These are phyloP conservation scores for Heliconius hortense DNA, from an alignment of 2,888 invertebrate species.

Conservation along the genomic window DNA sequence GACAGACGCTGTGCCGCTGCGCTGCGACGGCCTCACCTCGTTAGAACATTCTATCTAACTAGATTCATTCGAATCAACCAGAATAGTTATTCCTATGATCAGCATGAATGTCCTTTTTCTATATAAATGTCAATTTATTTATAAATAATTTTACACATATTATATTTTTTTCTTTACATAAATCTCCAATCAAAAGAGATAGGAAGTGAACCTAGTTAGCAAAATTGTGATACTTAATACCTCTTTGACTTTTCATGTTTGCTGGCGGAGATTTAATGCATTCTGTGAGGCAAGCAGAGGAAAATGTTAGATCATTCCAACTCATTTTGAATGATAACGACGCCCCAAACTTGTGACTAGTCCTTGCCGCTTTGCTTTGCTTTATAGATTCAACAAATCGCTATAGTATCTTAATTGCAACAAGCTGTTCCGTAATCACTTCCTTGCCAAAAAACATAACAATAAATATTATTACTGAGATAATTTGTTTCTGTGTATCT, in stretches of 20 bases:
- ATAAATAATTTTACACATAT: background rate
- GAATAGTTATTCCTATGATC: too few relatives aligned
- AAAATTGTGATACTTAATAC: background rate
- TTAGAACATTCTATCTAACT: too few relatives aligned
- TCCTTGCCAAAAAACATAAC: slow-evolving; percentile 19
- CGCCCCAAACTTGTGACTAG: background rate
- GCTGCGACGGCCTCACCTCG: background rate
- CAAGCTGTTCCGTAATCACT: background rate
- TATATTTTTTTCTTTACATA: background rate
- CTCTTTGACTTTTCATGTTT: too few relatives aligned
- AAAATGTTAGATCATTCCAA: too few relatives aligned
- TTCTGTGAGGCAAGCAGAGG: too few relatives aligned
- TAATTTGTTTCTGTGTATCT: background rate
- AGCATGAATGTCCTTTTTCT: too few relatives aligned
- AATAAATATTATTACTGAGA: slow-evolving; percentile 3
- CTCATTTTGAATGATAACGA: too few relatives aligned
- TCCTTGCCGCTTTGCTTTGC: background rate
- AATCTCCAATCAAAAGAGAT: background rate
- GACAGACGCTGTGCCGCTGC: background rate
- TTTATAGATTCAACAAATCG: background rate
- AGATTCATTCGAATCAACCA: too few relatives aligned
- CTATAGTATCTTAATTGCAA: background rate
- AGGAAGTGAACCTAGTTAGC: background rate
- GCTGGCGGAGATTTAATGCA: too few relatives aligned
- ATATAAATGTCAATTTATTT: background rate